These are phyloP conservation scores for Sminthopsis crassicaudata DNA, from an alignment of 2,113 vertebrate genomes.

Conservation along the genomic window DNA sequence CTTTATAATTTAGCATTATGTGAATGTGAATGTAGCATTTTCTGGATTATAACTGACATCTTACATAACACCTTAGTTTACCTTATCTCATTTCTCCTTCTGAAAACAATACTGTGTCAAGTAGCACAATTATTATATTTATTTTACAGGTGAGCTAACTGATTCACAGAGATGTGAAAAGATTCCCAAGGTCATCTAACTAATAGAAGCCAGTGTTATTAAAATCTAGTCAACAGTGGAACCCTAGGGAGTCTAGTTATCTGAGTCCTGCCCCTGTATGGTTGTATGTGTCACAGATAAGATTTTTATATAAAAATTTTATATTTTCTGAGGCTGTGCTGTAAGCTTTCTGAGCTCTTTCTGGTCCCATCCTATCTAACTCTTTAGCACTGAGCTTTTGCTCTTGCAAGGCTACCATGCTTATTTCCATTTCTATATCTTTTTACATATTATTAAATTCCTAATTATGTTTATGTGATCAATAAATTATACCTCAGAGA, in stretches of 20 bases:
- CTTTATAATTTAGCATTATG: background rate
- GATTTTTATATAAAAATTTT: background rate
- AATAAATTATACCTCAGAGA: background rate
- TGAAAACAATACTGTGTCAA: background rate
- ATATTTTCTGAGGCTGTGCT: background rate
- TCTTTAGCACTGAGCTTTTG: background rate
- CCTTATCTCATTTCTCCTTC: background rate
- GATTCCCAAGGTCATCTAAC: background rate
- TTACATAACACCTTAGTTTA: background rate
- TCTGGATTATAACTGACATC: background rate
- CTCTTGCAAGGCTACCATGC: background rate
- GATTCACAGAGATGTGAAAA: background rate
- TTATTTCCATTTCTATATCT: background rate
- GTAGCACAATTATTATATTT: background rate
- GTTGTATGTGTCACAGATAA: background rate
- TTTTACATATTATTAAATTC: background rate
- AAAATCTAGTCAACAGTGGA: background rate
- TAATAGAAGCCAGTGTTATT: background rate
- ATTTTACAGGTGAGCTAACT: background rate
- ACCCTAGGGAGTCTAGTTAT: background rate
- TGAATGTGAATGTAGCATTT: background rate
- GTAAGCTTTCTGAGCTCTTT: background rate
- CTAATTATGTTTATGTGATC: background rate
- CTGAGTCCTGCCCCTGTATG: background rate
- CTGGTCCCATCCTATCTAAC: background rate